These are phyloP conservation scores for Ophion obscuratus DNA, from an alignment of 2,888 invertebrate genomes.

Conservation along the genomic window DNA sequence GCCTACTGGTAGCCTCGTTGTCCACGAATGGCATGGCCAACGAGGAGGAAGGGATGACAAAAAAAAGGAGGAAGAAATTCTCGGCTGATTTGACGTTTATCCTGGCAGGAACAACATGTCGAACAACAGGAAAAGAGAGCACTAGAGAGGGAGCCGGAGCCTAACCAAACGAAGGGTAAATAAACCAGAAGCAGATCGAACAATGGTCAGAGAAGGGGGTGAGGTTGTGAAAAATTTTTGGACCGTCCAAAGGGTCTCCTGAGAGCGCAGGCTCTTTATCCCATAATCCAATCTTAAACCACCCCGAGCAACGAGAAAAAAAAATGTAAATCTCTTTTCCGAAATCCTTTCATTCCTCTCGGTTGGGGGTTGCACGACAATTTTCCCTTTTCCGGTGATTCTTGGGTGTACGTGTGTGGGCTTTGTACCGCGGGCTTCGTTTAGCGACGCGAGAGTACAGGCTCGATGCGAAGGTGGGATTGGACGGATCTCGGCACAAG, in stretches of 20 bases:
- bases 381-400: not conserved
- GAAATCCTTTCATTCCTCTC: conserved; percentile 50
- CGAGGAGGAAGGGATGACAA: conserved; percentile 15
- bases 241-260: conserved; percentile 30
- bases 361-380: conserved; percentile 14
- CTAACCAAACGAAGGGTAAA: conserved; percentile 3
- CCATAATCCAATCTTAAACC: conserved; percentile 65
- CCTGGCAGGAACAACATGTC: conserved; percentile 53
- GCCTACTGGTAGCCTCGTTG: not conserved
- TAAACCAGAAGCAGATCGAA: not conserved
- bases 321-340: conserved; percentile 57
- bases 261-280: conserved; percentile 45
- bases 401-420: not conserved
- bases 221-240: conserved; percentile 25
- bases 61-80: conserved; percentile 3
- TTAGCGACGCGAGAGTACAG: not conserved
- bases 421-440: not conserved
- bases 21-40: conserved; percentile 14
- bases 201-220: not conserved
- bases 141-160: too few species aligned
- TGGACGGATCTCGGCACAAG: too few species aligned
- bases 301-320: conserved; percentile 19
- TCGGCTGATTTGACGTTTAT: conserved; percentile 53
- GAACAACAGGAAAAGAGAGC: conserved; percentile 14
- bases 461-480: not conserved